These are phyloP conservation scores for Romanomermis culicivorax DNA, from an alignment of 2,888 invertebrate species.

Conservation along the genomic window DNA sequence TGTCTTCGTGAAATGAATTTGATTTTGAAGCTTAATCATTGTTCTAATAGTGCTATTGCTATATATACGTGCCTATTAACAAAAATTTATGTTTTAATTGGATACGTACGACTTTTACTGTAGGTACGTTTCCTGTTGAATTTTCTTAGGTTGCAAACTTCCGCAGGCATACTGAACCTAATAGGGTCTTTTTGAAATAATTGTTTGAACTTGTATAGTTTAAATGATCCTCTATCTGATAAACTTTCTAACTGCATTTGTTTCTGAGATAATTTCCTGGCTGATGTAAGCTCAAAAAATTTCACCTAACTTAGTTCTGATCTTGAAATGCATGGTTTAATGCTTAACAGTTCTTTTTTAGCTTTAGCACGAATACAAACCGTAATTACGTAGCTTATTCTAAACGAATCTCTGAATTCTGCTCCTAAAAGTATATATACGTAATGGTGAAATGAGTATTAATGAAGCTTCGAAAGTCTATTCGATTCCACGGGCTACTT, in stretches of 20 bases:
- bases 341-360: no score
- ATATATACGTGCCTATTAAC: no score
- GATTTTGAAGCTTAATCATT: neutral
- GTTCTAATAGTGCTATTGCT: neutral
- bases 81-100: neutral
- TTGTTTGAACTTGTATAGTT: neutral
- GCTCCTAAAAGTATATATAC: no score
- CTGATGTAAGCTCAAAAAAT: neutral
- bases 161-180: neutral
- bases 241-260: neutral
- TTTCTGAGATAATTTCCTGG: neutral
- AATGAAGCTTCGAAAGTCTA: neutral
- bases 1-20: neutral
- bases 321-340: neutral
- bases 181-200: neutral
- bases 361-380: no score
- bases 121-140: neutral
- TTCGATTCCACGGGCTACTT: neutral
- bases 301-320: neutral
- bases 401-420: no score
- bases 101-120: neutral
- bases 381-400: no score
- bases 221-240: neutral
- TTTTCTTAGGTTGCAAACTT: neutral
- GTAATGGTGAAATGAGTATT: neutral